Base-by-base conservation (phyloP, 2,888 invertebrate genomes). In the Sclerodermus sp. region DNA sequence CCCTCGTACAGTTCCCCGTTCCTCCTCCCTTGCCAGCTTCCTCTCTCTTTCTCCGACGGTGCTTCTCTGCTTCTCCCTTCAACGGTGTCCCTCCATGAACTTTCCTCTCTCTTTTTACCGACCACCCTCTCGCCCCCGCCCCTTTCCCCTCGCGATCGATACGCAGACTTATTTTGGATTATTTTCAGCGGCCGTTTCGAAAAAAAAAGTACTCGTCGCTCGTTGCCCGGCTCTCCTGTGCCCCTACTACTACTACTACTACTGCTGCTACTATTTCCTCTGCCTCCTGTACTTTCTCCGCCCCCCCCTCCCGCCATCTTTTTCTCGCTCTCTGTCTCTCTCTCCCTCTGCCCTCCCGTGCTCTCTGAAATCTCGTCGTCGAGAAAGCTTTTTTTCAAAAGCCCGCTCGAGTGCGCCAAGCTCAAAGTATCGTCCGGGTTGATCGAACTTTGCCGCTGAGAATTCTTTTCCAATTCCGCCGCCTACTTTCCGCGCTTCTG, bases 161-260 rank as follows among this genome's bases (percentile, higher is more conserved):
- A 67, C 53, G 44, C 50, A 57, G 66, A 69, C 66, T 71, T 71
- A 68, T 70, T 71, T 71, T 68, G 63, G 67, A 68, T 70, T 70
- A 68, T 71, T 71, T 71, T 70, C 64, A 60, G 45, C 60, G 53
- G 47, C 58, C 53, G 50, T 55, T 51, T 42, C 53, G 34, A 34
- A 34, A 34, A 10, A 36, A 36, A 34, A n/a, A n/a, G n/a, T n/a
- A n/a, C n/a, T n/a, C n/a, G n/a, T 34, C 41, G 13, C 12, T 23
- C 17, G 16, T 16, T 13, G 13, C 30, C 10, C 39, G 23, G 29
- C n/a, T n/a, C n/a, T n/a, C n/a, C n/a, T n/a, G n/a, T n/a, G n/a
- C n/a, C n/a, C n/a, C n/a, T n/a, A n/a, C n/a, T n/a, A n/a, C n/a
- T n/a, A n/a, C n/a, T n/a, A n/a, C n/a, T n/a, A n/a, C n/a, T n/a